Base-by-base conservation (phyloP, 2,888 invertebrate species). In the Chalcosyrphus nemorum region DNA sequence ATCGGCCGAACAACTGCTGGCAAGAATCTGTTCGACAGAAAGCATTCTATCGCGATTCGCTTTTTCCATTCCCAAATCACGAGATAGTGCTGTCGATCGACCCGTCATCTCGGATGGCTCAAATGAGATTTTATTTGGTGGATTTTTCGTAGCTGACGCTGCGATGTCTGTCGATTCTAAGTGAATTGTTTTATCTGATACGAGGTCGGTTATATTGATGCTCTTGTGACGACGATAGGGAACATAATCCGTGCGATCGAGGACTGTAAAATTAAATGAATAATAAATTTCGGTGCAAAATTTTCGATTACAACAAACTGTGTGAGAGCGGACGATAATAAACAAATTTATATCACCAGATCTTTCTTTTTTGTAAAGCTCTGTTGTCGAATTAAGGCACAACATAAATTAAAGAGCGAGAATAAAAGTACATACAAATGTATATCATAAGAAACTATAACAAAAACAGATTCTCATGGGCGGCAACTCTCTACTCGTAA, bases 91-190 rank as follows among this genome's bases (percentile, higher is more conserved):
- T 0, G 91, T 91, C 0, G 91, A 91, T 6, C 91, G 88, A 0
- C 90, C 91, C 0, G 91, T 91, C 6, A 91, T 91, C 81, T 91
- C 91, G 0, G 87, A 88, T 0, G 91, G 91, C 57, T 91, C 90
- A 84, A 91, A 91, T 0, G 90, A 91, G 1, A 91, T 87, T 57
- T 89, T 88, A 11, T 86, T 74, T 1, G 11, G 1, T 13, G 52
- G 61, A 52, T 86, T 87, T 17, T 87, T 87, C 0, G 80, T 54
- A 0, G 86, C 85, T 2, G 88, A 86, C 2, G 87, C 24, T 2
- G 85, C 38, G 6, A 80, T 71, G 2, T 81, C 87, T 13, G 87
- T 88, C 0, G 87, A 89, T 81, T 90, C 90, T 0, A 91, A 84
- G 78, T 91, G 87, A 24, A 91, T 90, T 4, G 91, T 91, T 63